Base-by-base conservation (phyloP, 2,113 vertebrate genomes). In the Varanus komodoensis region DNA sequence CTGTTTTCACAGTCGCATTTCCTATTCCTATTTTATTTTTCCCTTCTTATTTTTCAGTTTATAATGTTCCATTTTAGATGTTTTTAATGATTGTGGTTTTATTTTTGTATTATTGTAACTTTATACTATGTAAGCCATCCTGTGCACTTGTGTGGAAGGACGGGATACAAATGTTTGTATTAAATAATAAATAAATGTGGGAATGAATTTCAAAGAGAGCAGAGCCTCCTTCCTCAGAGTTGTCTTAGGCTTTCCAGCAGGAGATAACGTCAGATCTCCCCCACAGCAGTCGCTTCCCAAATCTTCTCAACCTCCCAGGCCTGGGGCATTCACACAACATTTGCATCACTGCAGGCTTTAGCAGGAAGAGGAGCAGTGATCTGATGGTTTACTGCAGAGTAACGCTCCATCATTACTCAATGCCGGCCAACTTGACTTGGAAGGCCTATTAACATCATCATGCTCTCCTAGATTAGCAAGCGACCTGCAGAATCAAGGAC, bases 171-270 rank as follows among this genome's bases (percentile, higher is more conserved):
- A 44, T 44, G 38, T 44, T 44, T 44, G 38, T 44, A 44, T 44
- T 44, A 44, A 1, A 44, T 44, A 44, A 44, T 44, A 44, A 44
- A 44, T 44, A 44, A 44, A 44, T 44, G 38, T 9, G 81, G 61
- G 8, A 57, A 44, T 84, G 38, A 57, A 78, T 44, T 54, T 82
- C 54, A 8, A 32, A 84, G 91, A 54, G 61, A 92, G 61, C 82
- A 94, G 91, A 83, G 29, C 4, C 50, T 94, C 94, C 52, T 94
- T 93, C 93, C 87, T 87, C 92, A 77, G 64, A 89, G 68, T 61
- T 93, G 93, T 25, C 86, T 77, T 88, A 91, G 92, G 91, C 90
- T 94, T 94, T 91, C 86, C 94, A 86, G 79, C 89, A 82, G 77
- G 77, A 44, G 74, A 91, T 80, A 92, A 93, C 17, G 87, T 88